Evolutionary conservation across 2,113 vertebrate genomes (phyloP), one percentile per base, ranked within the genome.

Genomic region (Pelobates fuscus): DNA sequence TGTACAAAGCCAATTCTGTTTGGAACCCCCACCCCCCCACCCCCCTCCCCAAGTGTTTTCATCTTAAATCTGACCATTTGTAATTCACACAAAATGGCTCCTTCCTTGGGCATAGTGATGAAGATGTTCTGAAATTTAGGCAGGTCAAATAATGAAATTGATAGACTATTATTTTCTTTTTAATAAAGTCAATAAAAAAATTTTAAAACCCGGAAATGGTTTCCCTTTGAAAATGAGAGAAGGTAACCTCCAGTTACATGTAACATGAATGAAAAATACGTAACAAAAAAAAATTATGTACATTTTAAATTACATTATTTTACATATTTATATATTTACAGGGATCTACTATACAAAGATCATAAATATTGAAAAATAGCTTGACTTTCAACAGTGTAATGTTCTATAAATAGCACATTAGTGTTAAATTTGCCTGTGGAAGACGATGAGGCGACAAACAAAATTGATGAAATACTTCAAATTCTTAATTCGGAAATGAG

Each of bases 311-410:
- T 49, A 49, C 15, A 49, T 49, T 14, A 6, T 14, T 49, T 89
- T 88, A 90, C 85, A 91, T 91, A 86, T 91, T 87, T 91, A 92
- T 80, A 89, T 89, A 92, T 86, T 93, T 86, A 85, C 85, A 86
- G 15, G 82, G 32, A 82, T 81, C 84, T 81, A 73, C 60, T 81
- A 43, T 66, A 77, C 78, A 87, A 60, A 60, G n/a, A 88, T 82
- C 94, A 98, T 97, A 97, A 97, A 98, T 98, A 98, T 94, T 95
- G 91, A 95, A 97, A 98, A 98, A 98, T 96, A 96, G 91, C 91
- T 94, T 95, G 95, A 93, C 94, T 93, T 94, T 89, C 83, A 89
- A 89, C 87, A 95, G 93, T 94, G 88, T 93, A 93, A 89, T 94
- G 88, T 84, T 94, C 89, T 93, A 97, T 96, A 98, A 98, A 98